Evolutionary conservation across 2,113 vertebrate species (phyloP).

Genomic region (Phainopepla nitens): DNA sequence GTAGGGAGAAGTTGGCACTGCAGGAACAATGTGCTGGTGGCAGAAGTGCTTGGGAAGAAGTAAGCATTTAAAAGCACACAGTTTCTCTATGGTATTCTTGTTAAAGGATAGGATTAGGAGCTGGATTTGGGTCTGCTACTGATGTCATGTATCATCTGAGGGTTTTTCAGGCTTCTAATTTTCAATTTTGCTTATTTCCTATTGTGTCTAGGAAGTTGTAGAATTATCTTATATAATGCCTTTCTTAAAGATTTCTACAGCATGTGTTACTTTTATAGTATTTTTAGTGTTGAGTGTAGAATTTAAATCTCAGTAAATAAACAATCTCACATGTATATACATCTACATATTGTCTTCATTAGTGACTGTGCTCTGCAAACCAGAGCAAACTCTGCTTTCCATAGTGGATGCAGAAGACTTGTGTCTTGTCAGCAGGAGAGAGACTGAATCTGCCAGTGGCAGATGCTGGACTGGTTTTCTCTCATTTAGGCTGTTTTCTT

Average conservation of each 20-base stretch:
- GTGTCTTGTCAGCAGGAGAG: not conserved
- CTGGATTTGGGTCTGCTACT: not conserved
- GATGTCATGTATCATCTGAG: not conserved
- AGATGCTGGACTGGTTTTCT: not conserved
- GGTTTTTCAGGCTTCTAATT: not conserved
- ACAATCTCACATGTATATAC: not conserved
- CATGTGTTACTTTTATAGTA: not conserved
- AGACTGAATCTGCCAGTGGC: not conserved
- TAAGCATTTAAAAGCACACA: not conserved
- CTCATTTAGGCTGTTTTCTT: not conserved
- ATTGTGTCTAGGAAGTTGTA: not conserved
- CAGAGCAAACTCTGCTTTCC: not conserved
- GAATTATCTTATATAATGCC: not conserved
- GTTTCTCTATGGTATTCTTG: not conserved
- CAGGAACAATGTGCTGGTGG: not conserved
- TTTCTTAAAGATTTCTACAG: not conserved
- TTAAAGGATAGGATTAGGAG: not conserved
- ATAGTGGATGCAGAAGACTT: not conserved
- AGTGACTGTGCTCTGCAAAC: not conserved
- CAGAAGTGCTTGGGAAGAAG: not conserved
- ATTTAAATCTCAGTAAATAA: not conserved
- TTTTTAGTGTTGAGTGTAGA: not conserved
- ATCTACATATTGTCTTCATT: not conserved
- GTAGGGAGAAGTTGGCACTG: not conserved
- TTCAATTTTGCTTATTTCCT: not conserved